Evolutionary conservation across 2,888 invertebrate species (phyloP).

Genomic region (Aphidius colemani): DNA sequence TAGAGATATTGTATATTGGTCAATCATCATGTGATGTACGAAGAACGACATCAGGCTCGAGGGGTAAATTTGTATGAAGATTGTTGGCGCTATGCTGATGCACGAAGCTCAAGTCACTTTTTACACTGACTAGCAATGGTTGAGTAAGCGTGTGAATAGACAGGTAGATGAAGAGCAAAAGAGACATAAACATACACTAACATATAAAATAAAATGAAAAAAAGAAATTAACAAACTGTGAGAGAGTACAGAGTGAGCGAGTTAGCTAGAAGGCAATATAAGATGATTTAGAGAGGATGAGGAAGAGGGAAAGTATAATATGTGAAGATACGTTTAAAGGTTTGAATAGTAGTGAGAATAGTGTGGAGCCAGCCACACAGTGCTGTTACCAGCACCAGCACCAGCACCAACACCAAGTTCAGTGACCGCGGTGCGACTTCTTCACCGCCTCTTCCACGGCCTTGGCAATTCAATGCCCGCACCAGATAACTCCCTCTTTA

Average conservation of each 20-base stretch:
- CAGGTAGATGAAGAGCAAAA: slow-evolving; percentile 6
- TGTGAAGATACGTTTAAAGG: slow-evolving; percentile 14
- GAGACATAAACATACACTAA: background rate
- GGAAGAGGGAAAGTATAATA: slow-evolving; percentile 34
- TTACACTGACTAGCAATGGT: slow-evolving; percentile 29
- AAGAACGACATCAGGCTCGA: too few relatives aligned
- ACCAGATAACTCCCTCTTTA: slow-evolving; percentile 55
- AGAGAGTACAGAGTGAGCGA: slow-evolving; percentile 25
- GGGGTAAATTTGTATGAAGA: background rate
- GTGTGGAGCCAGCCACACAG: slow-evolving; percentile 10
- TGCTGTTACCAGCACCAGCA: too few relatives aligned
- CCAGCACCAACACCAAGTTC: slow-evolving; percentile 42
- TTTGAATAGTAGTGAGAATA: slow-evolving; percentile 20
- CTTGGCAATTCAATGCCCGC: slow-evolving; percentile 59
- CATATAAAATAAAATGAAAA: too few relatives aligned
- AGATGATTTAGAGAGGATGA: slow-evolving; percentile 42
- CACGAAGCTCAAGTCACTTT: too few relatives aligned
- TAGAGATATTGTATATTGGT: background rate
- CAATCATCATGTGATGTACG: too few relatives aligned
- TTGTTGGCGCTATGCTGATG: background rate
- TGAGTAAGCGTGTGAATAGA: slow-evolving; percentile 31
- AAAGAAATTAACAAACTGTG: too few relatives aligned
- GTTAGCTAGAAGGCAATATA: slow-evolving; percentile 43
- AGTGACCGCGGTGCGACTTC: slow-evolving; percentile 56
- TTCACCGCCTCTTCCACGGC: slow-evolving; percentile 49